A percentile compares a stretch with the other conserved stretches of the same genome.
Evolutionary conservation across 1,140 invertebrate species (phyloP).

Genomic region (Dendrolimus kikuchii): DNA sequence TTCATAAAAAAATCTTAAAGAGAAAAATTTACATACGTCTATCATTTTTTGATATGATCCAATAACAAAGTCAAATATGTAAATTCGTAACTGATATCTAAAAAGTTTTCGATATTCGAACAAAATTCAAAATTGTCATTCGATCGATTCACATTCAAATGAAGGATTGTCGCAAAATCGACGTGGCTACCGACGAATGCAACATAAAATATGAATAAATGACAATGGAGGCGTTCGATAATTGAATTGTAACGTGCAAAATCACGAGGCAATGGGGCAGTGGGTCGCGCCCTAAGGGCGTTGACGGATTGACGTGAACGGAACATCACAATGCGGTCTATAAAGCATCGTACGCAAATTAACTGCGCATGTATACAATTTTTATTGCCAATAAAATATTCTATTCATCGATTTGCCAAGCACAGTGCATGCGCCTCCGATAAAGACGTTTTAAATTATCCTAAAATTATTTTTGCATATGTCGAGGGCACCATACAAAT

Average conservation of each 20-base stretch:
- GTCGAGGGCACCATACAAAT: conserved; percentile 35
- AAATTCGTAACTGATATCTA: conserved; percentile 52
- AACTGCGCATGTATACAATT: conserved; percentile 53
- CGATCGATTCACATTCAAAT: conserved; percentile 51
- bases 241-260: conserved; percentile 59
- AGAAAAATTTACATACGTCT: conserved; percentile 59
- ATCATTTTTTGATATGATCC: conserved; percentile 57
- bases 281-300: conserved; percentile 54
- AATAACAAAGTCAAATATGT: conserved; percentile 43
- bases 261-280: conserved; percentile 48
- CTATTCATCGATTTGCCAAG: conserved; percentile 54
- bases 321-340: conserved; percentile 44
- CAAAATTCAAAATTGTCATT: conserved; percentile 32
- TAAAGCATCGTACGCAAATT: conserved; percentile 63
- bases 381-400: conserved; percentile 63
- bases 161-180: conserved; percentile 29
- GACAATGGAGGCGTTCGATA: conserved; percentile 50
- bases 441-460: conserved; percentile 57
- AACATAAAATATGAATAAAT: conserved; percentile 49
- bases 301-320: conserved; percentile 20
- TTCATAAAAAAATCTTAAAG: conserved; percentile 24
- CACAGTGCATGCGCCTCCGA: conserved; percentile 47
- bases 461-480: conserved; percentile 70
- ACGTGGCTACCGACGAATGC: conserved; percentile 46
- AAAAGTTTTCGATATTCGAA: conserved; percentile 10